Base-by-base conservation (phyloP, 2,113 vertebrate species). In the Barnardius zonarius region DNA sequence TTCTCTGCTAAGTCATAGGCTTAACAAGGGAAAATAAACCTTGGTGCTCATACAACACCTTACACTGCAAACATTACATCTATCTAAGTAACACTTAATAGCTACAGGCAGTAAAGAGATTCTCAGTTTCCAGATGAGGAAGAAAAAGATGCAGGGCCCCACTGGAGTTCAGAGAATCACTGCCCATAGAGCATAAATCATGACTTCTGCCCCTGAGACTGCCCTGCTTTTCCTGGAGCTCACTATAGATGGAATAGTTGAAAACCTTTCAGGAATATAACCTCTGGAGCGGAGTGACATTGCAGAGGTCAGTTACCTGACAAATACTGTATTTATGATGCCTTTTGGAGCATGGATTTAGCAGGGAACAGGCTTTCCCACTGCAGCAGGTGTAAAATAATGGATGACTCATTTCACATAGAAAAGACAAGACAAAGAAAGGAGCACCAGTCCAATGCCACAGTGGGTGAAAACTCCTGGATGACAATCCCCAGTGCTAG, bases 11-110 rank as follows among this genome's bases (percentile, higher is more conserved):
- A 54, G 72, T 37, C 80, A 37, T 4, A 54, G 35, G 46, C 62
- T 92, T 57, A 35, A 51, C 41, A n/a, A 90, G 52, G 52, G 80
- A 90, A 79, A 94, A 83, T 81, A 94, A 94, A 86, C 69, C 77
- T 41, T 22, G 30, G 61, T 83, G 80, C 9, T 88, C 37, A 3
- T 7, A 4, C 0, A 48, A 70, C 2, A 5, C 74, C 85, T 82
- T 25, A 25, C n/a, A 4, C 28, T 23, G 70, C 62, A 66, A 88
- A 48, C 15, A 22, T 8, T 33, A 64, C 24, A 16, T 5, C 0
- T 11, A 61, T 2, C 44, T 28, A 66, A 80, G 51, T 17, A 83
- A 39, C 37, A 33, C 62, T 28, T 8, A 23, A 5, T 2, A 49
- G 84, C 1, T 81, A 18, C 3, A 44, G 70, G 57, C 80, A 75